Base-by-base conservation (phyloP, 1,140 invertebrate genomes). In the Zaprionus taronus region DNA sequence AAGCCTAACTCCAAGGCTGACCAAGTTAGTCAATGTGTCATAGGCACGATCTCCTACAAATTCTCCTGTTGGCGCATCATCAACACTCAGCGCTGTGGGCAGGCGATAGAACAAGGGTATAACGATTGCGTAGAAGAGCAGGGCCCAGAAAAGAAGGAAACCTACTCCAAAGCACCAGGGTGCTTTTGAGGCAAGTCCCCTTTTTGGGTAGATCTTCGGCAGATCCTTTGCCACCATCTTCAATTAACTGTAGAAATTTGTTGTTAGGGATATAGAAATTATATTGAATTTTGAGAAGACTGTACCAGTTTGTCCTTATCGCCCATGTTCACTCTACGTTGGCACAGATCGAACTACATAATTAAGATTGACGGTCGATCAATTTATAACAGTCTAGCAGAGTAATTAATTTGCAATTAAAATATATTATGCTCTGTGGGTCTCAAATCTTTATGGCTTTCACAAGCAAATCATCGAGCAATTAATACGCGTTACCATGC, bases 1-100 rank as follows among this genome's bases (percentile, higher is more conserved):
- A 7, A 95, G 93, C 84, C 96, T 93, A 2, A 95, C 95, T 0
- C 96, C 96, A 49, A 96, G 94, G 14, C 93, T 93, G 4, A 95
- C 96, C 61, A 97, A 93, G 79, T 95, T 94, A n/a, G 94, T 90
- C 11, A 97, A 93, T 77, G 95, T 77, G 5, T 51, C 17, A 31
- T 81, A 55, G 0, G 90, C 84, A 1, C 82, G 73, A 63, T 89
- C 74, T 0, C 80, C 84, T 14, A 91, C 72, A 22, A 91, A 91
- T 20, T 57, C 31, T 0, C 63, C 77, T 4, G 63, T 65, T 14
- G 55, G n/a, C 0, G 47, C 28, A 22, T 66, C 63, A 22, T 66
- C 63, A 0, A 41, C 7, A 5, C 34, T 56, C 5, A 41, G 22
- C 0, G 24, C 34, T 26, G 36, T 28, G 1, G 63, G 63, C n/a